A percentile compares a stretch with the other conserved stretches of the same genome.
These are phyloP conservation scores for Melanocharis versteri DNA, from an alignment of 2,113 vertebrate species.

Conservation along the genomic window DNA sequence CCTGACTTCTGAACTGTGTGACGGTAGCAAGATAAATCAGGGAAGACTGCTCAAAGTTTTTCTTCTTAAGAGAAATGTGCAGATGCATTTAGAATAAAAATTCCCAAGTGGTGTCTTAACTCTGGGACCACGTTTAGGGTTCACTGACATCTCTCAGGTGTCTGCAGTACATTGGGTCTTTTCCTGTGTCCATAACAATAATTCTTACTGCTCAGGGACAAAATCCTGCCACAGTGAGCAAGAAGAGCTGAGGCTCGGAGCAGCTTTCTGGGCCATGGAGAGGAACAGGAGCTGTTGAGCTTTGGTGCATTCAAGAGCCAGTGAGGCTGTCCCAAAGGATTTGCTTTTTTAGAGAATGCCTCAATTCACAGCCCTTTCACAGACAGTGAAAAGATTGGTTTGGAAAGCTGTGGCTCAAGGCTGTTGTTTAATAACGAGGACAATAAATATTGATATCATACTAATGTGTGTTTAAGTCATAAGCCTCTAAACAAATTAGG, in stretches of 20 bases:
- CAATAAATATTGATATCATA: slow-evolving; percentile 51
- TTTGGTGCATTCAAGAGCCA: neutral
- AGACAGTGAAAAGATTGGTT: neutral
- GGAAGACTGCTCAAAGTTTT: neutral
- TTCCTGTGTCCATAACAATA: neutral
- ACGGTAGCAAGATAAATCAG: neutral
- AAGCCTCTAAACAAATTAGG: slow-evolving; percentile 44
- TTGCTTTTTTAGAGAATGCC: neutral
- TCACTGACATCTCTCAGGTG: neutral
- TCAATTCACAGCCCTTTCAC: neutral
- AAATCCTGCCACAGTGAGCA: neutral
- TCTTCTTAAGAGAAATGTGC: neutral
- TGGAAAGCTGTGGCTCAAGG: slow-evolving; percentile 24
- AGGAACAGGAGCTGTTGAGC: neutral
- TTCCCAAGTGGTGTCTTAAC: neutral
- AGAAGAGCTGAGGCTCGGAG: neutral
- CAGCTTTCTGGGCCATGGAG: neutral
- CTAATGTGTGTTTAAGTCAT: slow-evolving; percentile 11
- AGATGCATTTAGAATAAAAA: neutral
- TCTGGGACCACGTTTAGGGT: neutral
- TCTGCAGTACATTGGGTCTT: neutral
- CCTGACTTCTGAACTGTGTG: neutral
- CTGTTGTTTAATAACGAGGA: slow-evolving; percentile 19
- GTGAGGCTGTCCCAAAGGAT: neutral
- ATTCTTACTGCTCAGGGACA: neutral